A percentile compares a stretch with the other conserved stretches of the same genome.
phyloP scores from a whole-genome alignment of 2,113 vertebrate genomes.

The Mobula hypostoma region DNA sequence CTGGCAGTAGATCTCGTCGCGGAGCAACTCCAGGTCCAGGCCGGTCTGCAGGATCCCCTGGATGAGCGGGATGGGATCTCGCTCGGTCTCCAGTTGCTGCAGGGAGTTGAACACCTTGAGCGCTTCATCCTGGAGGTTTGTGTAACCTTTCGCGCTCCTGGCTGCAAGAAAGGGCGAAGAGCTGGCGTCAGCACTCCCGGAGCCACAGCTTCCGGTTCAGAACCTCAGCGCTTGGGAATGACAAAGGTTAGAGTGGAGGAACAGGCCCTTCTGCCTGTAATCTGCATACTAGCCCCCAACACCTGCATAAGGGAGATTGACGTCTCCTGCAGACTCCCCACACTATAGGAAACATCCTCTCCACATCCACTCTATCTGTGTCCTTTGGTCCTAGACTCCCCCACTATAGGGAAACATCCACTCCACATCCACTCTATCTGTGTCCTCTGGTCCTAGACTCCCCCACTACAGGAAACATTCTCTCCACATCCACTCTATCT shows the following conservation, averaged over 20 bases:
- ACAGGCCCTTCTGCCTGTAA: background rate
- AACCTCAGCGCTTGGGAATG: background rate
- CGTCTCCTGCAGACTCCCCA: no score
- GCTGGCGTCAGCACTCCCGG: background rate
- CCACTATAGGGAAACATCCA: no score
- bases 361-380: no score
- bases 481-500: no score
- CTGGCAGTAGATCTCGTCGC: constrained; percentile 97
- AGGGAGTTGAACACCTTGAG: constrained; percentile 89
- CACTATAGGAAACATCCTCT: no score
- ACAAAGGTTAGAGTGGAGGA: background rate
- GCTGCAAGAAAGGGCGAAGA: constrained; percentile 49
- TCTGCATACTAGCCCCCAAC: no score
- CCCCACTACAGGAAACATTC: no score
- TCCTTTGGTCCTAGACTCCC: no score
- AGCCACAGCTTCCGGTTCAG: background rate
- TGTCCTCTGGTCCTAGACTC: no score
- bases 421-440: no score
- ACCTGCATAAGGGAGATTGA: no score
- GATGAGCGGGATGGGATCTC: constrained; percentile 80
- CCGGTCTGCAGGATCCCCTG: constrained; percentile 95
- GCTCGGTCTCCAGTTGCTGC: constrained; percentile 80
- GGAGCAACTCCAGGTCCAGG: constrained; percentile 82
- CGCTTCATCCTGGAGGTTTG: constrained; percentile 80
- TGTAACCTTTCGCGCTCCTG: constrained; percentile 67